phyloP scores from a whole-genome alignment of 2,113 vertebrate species.

The Epinephelus fuscoguttatus region DNA sequence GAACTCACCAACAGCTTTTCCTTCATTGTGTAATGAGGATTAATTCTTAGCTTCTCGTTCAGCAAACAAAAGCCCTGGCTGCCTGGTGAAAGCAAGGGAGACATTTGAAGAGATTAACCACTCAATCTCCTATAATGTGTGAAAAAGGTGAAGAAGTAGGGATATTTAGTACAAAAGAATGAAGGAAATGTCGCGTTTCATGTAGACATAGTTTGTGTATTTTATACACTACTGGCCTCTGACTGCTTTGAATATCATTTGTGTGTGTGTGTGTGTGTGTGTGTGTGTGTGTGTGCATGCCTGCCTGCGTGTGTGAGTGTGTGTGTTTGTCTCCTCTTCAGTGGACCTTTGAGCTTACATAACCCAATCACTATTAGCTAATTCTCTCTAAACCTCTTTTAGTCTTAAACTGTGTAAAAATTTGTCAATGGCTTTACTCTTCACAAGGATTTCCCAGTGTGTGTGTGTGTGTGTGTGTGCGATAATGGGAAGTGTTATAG shows the following conservation, averaged over 20 bases:
- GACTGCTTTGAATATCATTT: not conserved
- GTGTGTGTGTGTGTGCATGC: too few relatives aligned
- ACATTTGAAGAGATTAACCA: conserved; percentile 9
- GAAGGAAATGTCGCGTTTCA: not conserved
- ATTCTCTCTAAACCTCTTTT: conserved; percentile 67
- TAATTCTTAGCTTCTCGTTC: conserved; percentile 22
- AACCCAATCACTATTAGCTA: conserved; percentile 57
- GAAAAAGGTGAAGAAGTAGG: not conserved
- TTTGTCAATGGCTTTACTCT: conserved; percentile 32
- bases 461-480: not conserved
- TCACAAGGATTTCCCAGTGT: not conserved
- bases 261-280: too few relatives aligned
- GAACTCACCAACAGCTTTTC: conserved; percentile 27
- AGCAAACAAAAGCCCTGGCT: conserved; percentile 5
- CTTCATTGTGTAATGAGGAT: conserved; percentile 59
- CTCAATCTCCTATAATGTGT: not conserved
- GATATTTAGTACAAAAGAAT: not conserved
- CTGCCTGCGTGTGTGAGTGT: not conserved
- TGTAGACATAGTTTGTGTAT: not conserved
- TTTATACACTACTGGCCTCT: not conserved
- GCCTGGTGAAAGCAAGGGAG: conserved; percentile 14
- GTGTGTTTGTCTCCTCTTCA: conserved; percentile 26
- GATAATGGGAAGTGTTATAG: not conserved
- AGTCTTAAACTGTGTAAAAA: conserved; percentile 32
- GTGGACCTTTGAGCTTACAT: conserved; percentile 37